These are phyloP conservation scores for Drosophila demipolita DNA, from an alignment of 2,888 invertebrate species.

Conservation along the genomic window DNA sequence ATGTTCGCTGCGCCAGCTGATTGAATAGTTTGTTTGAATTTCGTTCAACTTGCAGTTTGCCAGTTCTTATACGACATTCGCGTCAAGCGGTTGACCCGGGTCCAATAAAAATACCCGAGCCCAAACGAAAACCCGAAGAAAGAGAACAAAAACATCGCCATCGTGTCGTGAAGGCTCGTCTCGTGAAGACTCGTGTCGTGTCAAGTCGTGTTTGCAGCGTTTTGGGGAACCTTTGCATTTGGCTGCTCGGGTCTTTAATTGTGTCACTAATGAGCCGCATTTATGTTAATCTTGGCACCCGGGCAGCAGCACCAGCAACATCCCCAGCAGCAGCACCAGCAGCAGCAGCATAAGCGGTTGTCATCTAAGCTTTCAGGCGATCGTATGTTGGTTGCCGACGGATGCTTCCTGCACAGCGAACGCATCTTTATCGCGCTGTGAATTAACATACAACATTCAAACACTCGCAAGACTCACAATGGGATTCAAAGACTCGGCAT, in stretches of 20 bases:
- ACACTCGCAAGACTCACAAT: constrained; percentile 25
- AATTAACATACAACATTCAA: constrained; percentile 64
- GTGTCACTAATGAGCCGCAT: constrained; percentile 81
- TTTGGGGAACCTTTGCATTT: constrained; percentile 27
- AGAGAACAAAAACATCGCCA: constrained; percentile 10
- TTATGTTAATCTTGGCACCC: constrained; percentile 80
- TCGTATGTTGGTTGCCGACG: constrained; percentile 27
- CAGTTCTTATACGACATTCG: constrained; percentile 75
- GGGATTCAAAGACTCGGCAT: constrained; percentile 34
- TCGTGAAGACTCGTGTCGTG: not conserved
- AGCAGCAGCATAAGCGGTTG: not conserved
- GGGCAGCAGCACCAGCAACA: constrained; percentile 36
- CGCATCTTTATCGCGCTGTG: constrained; percentile 63
- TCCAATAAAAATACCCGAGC: constrained; percentile 19
- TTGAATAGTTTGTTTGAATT: constrained; percentile 60
- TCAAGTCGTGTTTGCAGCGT: constrained; percentile 8
- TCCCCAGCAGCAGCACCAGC: not conserved
- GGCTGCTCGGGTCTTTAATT: constrained; percentile 69
- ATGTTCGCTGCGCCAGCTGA: constrained; percentile 57
- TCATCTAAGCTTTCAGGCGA: constrained; percentile 67
- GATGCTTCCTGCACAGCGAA: constrained; percentile 17
- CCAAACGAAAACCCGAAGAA: constrained; percentile 18
- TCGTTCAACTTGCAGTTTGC: constrained; percentile 52
- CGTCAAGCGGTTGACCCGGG: constrained; percentile 62
- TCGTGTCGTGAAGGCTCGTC: constrained; percentile 3